Evolutionary conservation across 2,888 invertebrate species (phyloP).

Genomic region (Congeria kusceri): DNA sequence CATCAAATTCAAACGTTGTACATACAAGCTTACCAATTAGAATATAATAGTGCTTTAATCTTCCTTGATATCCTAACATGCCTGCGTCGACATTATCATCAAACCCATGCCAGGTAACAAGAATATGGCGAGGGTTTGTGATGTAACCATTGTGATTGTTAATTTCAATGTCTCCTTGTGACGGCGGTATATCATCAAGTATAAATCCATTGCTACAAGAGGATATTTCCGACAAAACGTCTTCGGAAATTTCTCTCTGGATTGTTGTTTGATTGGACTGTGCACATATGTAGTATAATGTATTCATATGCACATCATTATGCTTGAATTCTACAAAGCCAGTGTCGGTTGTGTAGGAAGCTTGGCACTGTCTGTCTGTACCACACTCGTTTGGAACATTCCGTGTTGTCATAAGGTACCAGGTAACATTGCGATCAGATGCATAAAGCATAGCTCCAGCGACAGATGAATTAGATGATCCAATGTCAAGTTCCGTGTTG

Average conservation of each 20-base stretch:
- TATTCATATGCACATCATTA: conserved; percentile 2
- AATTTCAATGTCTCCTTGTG: background rate
- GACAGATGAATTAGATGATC: background rate
- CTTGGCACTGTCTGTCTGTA: background rate
- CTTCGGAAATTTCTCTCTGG: conserved; percentile 13
- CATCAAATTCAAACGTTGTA: no score
- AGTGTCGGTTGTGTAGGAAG: background rate
- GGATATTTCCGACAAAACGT: conserved; percentile 15
- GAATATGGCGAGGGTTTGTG: no score
- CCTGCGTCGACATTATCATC: no score
- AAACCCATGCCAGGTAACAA: no score
- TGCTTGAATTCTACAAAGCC: conserved; percentile 25
- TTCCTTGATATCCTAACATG: no score
- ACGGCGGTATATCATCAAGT: conserved; percentile 22
- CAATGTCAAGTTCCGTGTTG: conserved; percentile 43
- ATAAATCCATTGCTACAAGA: conserved; percentile 52
- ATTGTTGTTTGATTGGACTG: conserved; percentile 15
- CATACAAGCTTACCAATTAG: no score
- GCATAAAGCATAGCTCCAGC: conserved; percentile 24
- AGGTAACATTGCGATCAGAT: conserved; percentile 40
- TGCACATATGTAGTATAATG: conserved; percentile 39
- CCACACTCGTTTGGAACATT: conserved; percentile 22
- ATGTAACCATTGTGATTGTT: no score
- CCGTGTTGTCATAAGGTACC: conserved; percentile 35
- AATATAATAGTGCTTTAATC: no score